Conservation (phyloP, 2,113 vertebrate species). For the Ginglymostoma cirratum region DNA sequence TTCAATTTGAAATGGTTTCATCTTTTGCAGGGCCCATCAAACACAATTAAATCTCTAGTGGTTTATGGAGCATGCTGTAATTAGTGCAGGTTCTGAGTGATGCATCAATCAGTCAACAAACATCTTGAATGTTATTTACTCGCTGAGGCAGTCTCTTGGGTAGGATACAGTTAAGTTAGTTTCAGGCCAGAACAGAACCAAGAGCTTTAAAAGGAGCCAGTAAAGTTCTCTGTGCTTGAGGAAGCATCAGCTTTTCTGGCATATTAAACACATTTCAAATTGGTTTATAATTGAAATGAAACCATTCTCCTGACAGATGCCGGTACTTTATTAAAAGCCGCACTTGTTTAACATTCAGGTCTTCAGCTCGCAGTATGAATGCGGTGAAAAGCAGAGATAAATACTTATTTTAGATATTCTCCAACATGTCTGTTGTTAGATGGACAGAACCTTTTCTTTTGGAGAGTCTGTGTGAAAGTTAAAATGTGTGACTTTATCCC, state of each 20-base stretch:
- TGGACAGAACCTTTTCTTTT: not conserved
- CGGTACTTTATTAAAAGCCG: not conserved
- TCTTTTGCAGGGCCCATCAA: not conserved
- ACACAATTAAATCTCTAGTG: not conserved
- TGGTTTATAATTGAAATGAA: slow-evolving; percentile 20
- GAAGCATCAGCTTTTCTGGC: not conserved
- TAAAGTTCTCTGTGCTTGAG: not conserved
- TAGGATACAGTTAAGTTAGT: not conserved
- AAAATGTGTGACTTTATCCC: not conserved
- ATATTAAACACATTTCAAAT: slow-evolving; percentile 17
- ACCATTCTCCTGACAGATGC: not conserved
- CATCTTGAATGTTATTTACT: not conserved
- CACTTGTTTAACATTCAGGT: not conserved
- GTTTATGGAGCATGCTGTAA: not conserved
- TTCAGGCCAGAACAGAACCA: not conserved
- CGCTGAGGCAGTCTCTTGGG: not conserved
- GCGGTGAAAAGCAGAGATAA: not conserved
- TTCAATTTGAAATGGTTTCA: no score
- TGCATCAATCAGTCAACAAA: not conserved
- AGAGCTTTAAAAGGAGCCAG: not conserved
- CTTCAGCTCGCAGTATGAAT: not conserved
- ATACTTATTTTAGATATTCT: not conserved
- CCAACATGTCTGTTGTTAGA: not conserved
- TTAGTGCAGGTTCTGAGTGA: not conserved
- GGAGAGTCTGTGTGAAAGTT: not conserved